Evolutionary conservation across 2,888 invertebrate species (phyloP).

Genomic region (Thera britannica): DNA sequence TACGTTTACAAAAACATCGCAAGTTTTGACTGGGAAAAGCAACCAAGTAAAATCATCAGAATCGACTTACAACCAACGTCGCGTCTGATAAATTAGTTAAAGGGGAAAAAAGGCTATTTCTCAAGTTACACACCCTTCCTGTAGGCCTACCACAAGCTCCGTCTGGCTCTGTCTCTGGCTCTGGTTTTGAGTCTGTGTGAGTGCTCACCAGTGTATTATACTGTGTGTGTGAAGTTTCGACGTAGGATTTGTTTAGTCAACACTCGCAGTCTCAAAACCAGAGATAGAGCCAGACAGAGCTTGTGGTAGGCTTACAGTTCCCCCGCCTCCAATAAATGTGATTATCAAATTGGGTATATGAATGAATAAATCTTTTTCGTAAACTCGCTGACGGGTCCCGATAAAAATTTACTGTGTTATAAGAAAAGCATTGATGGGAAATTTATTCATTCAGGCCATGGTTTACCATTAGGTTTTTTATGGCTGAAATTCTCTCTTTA

Average conservation of each 20-base stretch:
- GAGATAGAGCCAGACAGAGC: slow-evolving; percentile 34
- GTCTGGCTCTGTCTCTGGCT: too few relatives aligned
- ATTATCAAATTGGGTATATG: slow-evolving; percentile 46
- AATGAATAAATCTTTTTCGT: slow-evolving; percentile 34
- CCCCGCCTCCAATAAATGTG: slow-evolving; percentile 42
- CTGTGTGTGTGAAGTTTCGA: too few relatives aligned
- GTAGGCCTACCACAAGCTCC: slow-evolving; percentile 25
- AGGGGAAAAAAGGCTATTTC: neutral
- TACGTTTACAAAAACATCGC: too few relatives aligned
- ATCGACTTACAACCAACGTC: too few relatives aligned
- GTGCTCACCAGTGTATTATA: too few relatives aligned
- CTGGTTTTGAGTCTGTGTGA: too few relatives aligned
- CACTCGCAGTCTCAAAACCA: too few relatives aligned
- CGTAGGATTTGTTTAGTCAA: too few relatives aligned
- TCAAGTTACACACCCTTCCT: slow-evolving; percentile 15
- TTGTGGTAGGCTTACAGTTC: slow-evolving; percentile 27
- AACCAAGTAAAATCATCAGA: too few relatives aligned
- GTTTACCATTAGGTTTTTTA: neutral
- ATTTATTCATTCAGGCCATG: neutral
- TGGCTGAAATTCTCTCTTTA: too few relatives aligned
- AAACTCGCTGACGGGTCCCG: slow-evolving; percentile 23
- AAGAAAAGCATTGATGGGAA: neutral
- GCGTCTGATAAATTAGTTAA: neutral
- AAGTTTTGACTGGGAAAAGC: too few relatives aligned
- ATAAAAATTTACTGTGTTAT: slow-evolving; percentile 2